Evolutionary conservation across 2,797 vertebrate genomes (phyloP).

Genomic region (Aplochiton taeniatus): DNA sequence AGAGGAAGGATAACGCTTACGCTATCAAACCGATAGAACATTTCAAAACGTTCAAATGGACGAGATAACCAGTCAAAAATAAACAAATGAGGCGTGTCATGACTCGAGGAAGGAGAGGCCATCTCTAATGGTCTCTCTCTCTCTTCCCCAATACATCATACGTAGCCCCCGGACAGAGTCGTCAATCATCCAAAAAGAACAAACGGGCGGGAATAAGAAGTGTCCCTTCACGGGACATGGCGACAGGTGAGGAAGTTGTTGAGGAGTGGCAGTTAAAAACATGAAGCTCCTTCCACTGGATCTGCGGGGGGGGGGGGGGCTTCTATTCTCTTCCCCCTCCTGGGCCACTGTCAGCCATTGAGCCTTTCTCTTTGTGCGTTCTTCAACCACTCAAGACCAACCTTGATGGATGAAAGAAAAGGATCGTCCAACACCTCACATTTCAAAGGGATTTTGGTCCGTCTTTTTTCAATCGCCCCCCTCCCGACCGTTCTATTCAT

Average conservation of each 20-base stretch:
- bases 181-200: slow-evolving; percentile 18
- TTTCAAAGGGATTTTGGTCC: slow-evolving; percentile 13
- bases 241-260: no score
- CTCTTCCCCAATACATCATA: slow-evolving; percentile 44
- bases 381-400: slow-evolving; percentile 45
- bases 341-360: not conserved
- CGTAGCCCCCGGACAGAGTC: slow-evolving; percentile 35
- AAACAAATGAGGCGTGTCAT: slow-evolving; percentile 29
- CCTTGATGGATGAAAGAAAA: slow-evolving; percentile 46
- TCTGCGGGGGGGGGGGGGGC: no score
- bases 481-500: slow-evolving; percentile 41
- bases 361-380: slow-evolving; percentile 13
- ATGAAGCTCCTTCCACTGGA: no score
- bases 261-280: no score
- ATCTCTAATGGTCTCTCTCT: slow-evolving; percentile 22
- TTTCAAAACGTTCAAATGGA: no score
- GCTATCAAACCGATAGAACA: no score
- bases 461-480: slow-evolving; percentile 51
- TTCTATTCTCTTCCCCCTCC: not conserved
- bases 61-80: slow-evolving; percentile 8
- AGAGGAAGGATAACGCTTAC: no score
- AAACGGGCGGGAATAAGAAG: slow-evolving; percentile 12
- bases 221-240: not conserved
- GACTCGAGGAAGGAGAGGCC: slow-evolving; percentile 5
- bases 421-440: slow-evolving; percentile 33